Percentiles rank a stretch among this genome's conserved stretches.
These are phyloP conservation scores for Amphipyra tragopoginis DNA, from an alignment of 2,888 invertebrate genomes.

Conservation along the genomic window DNA sequence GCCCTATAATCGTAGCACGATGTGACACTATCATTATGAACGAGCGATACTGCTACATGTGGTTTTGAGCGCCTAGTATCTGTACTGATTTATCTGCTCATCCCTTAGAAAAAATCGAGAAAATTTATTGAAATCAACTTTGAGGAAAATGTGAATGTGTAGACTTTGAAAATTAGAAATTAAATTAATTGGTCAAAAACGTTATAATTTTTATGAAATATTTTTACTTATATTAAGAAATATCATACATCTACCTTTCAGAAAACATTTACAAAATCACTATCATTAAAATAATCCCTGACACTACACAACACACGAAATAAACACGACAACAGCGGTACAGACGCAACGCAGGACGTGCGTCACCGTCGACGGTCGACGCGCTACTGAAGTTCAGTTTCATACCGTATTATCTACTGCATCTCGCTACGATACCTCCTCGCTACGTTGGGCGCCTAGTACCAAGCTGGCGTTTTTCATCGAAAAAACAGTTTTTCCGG, in stretches of 20 bases:
- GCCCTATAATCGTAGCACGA: neutral
- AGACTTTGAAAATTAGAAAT: neutral
- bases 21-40: constrained; percentile 2
- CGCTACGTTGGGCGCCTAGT: constrained; percentile 74
- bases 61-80: constrained; percentile 16
- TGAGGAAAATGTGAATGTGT: neutral
- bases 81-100: constrained; percentile 12
- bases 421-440: constrained; percentile 74
- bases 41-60: neutral
- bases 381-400: constrained; percentile 80
- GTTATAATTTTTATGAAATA: neutral
- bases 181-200: neutral
- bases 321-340: constrained; percentile 56
- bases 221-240: neutral
- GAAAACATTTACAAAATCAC: constrained; percentile 60
- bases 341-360: constrained; percentile 64
- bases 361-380: constrained; percentile 74
- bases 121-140: neutral
- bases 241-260: constrained; percentile 48
- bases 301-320: constrained; percentile 63
- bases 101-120: neutral
- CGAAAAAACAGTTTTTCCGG: constrained; percentile 63
- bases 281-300: constrained; percentile 41
- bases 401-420: constrained; percentile 69
- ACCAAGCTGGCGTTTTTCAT: constrained; percentile 62